phyloP scores from a whole-genome alignment of 2,797 vertebrate genomes.

The Siniperca obscura region DNA sequence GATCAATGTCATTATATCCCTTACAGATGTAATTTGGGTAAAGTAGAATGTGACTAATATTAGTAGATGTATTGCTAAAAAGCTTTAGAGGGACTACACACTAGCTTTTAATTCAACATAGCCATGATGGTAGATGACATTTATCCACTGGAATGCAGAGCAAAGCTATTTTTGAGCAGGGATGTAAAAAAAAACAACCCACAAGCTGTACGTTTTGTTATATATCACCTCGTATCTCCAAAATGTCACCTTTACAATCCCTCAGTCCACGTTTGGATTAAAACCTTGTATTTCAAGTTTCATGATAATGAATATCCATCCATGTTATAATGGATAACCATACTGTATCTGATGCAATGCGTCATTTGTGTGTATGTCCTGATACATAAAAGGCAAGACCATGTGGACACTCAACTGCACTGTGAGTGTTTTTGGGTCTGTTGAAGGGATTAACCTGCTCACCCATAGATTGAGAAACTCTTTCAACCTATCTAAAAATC shows the following conservation, averaged over 20 bases:
- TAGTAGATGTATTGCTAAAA: conserved; percentile 4
- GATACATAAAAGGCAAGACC: neutral
- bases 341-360: neutral
- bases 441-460: neutral
- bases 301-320: neutral
- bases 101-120: conserved; percentile 1
- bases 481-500: neutral
- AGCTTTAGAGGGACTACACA: neutral
- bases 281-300: neutral
- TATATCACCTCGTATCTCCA: neutral
- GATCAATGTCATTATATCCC: conserved; percentile 32
- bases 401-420: neutral
- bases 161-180: neutral
- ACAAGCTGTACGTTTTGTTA: neutral
- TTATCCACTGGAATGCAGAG: conserved; percentile 18
- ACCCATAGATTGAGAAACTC: neutral
- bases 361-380: neutral
- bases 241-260: conserved; percentile 11
- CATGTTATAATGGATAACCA: neutral
- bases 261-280: conserved; percentile 4
- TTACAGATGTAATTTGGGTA: conserved; percentile 8
- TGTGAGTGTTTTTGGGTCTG: neutral
- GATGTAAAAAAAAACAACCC: neutral
- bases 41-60: conserved; percentile 32
- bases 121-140: conserved; percentile 1